Evolutionary conservation across 2,888 invertebrate genomes (phyloP), one percentile per base, ranked within the genome.

Genomic region (Lasioglossum malachurum): DNA sequence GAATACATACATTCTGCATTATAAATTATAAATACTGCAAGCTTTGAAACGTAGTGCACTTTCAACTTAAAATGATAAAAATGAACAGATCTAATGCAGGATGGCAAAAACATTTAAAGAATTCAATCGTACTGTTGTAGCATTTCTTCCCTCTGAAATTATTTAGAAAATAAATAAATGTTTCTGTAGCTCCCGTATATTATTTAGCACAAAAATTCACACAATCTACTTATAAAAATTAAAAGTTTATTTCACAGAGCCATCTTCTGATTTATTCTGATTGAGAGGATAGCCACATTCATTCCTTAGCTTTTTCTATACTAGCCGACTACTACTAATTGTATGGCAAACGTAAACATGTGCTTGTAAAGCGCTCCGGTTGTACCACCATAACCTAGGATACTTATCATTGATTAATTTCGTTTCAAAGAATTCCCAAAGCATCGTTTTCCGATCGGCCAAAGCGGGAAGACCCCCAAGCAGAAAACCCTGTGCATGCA

Each of bases 401-500:
- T n/a, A 57, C 12, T 57, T 12, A n/a, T 57, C 57, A 4, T 64
- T 64, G 7, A 64, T 16, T 64, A 64, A 27, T 35, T 35, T 19
- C 19, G 8, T 35, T 31, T 35, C 7, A 7, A 31, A 64, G 19
- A 19, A 5, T 64, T 0, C 19, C 31, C 19, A 19, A 19, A 64
- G 64, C 35, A 64, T 27, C 7, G 19, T 16, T 31, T 64, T 16
- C 2, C 7, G 64, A 19, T 19, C 64, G 64, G 16, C 64, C 64
- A 31, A 27, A 64, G 31, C 64, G 8, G 31, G 64, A 19, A 64
- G 31, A 31, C 64, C 31, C 19, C 19, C 27, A 64, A 57, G 57
- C 35, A n/a, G 60, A 53, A n/a, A 78, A 81, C 44, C 53, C 74
- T 31, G 73, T 49, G 53, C 86, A 78, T 77, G 81, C 85, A 75